Evolutionary conservation across 2,113 vertebrate species (phyloP).

Genomic region (Corapipo altera): DNA sequence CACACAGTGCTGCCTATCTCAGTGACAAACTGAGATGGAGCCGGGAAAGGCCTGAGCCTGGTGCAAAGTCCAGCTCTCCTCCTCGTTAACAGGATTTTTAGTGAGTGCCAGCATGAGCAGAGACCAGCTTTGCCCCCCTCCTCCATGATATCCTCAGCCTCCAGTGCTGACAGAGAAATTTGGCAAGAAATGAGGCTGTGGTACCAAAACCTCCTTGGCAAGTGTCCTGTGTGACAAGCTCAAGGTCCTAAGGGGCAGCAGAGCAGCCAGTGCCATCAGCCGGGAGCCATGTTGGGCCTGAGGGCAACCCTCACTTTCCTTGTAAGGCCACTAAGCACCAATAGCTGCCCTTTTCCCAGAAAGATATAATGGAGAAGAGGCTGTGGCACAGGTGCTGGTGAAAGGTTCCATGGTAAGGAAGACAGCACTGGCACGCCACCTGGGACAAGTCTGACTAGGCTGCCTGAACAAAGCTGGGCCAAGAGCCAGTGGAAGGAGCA

Average conservation of each 20-base stretch:
- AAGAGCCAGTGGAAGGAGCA: not conserved
- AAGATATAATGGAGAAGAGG: not conserved
- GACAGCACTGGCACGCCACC: not conserved
- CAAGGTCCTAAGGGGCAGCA: fast-evolving
- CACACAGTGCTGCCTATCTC: not conserved
- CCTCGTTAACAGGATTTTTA: not conserved
- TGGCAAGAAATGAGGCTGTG: not conserved
- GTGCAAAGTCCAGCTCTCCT: not conserved
- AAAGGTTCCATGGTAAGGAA: not conserved
- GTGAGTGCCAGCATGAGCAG: not conserved
- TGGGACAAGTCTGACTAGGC: not conserved
- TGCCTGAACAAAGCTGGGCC: not conserved
- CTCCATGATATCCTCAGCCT: not conserved
- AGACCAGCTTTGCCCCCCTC: not conserved
- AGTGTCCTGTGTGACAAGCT: not conserved
- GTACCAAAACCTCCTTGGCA: not conserved
- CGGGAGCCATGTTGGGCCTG: fast-evolving
- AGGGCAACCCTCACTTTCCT: fast-evolving
- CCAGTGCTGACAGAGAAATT: not conserved
- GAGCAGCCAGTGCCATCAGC: not conserved
- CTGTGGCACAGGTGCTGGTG: fast-evolving
- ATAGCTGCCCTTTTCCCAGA: not conserved
- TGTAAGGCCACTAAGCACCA: not conserved
- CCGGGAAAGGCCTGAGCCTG: not conserved
- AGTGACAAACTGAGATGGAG: not conserved